These are phyloP conservation scores for Alosa alosa DNA, from an alignment of 2,113 vertebrate genomes.

Conservation along the genomic window DNA sequence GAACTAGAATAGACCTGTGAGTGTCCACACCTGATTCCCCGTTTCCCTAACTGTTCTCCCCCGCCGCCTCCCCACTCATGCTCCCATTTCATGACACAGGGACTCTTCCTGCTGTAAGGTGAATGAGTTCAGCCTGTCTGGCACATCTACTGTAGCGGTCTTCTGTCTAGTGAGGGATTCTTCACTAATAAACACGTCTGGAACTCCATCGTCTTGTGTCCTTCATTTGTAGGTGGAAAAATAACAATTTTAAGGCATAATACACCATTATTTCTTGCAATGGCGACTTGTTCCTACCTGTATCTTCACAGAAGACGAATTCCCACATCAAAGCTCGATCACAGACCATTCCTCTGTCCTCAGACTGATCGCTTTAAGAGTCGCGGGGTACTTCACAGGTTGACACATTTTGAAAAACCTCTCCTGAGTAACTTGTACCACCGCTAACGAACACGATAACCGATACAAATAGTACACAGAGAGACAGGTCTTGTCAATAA, in stretches of 20 bases:
- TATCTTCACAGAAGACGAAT: no score
- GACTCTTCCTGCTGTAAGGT: background rate
- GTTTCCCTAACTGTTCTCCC: background rate
- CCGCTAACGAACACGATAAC: no score
- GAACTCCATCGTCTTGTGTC: background rate
- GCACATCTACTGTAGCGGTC: background rate
- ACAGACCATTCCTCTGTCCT: no score
- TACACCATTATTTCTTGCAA: no score
- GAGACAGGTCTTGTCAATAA: background rate
- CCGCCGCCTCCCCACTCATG: background rate
- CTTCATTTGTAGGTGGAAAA: background rate
- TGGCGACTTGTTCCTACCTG: no score
- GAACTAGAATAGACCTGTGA: background rate
- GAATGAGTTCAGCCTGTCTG: conserved; percentile 1
- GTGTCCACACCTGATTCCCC: background rate
- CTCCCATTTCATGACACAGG: background rate
- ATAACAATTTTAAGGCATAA: no score
- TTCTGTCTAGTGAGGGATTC: background rate
- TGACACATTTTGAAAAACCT: no score
- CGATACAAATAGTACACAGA: background rate
- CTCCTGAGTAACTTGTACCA: no score
- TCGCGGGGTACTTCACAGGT: no score
- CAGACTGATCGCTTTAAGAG: no score
- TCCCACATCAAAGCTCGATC: no score
- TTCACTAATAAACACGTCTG: conserved; percentile 8